A percentile compares a stretch with the other conserved stretches of the same genome.
These are phyloP conservation scores for Epinotia bilunana DNA, from an alignment of 2,888 invertebrate species.

Conservation along the genomic window DNA sequence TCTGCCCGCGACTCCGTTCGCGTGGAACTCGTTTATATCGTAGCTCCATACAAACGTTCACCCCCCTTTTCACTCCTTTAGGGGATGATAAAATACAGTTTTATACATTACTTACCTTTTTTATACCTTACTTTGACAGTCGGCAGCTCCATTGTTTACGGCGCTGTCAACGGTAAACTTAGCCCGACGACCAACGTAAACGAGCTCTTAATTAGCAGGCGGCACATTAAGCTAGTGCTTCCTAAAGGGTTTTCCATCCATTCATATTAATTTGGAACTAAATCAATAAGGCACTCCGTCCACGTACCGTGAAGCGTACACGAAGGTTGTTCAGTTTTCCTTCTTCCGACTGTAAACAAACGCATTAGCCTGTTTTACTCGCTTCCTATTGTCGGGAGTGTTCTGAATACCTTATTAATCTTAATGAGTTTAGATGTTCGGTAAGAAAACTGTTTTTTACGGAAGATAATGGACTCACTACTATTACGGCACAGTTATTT, in stretches of 20 bases:
- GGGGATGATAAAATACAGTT: no score
- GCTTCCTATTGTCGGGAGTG: slow-evolving; percentile 27
- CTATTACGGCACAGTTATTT: background rate
- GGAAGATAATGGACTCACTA: background rate
- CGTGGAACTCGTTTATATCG: no score
- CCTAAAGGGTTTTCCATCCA: slow-evolving; percentile 23
- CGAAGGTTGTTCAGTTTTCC: slow-evolving; percentile 33
- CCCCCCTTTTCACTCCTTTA: no score
- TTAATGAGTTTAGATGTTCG: slow-evolving; percentile 20
- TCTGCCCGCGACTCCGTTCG: no score
- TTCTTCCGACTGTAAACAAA: slow-evolving; percentile 30
- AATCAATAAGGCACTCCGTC: slow-evolving; percentile 15
- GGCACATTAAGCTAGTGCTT: background rate
- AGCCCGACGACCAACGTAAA: background rate
- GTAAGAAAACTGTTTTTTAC: background rate
- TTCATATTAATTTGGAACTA: slow-evolving; percentile 28
- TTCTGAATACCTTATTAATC: slow-evolving; percentile 35
- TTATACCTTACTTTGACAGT: background rate
- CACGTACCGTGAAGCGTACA: slow-evolving; percentile 18
- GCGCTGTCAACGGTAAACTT: background rate
- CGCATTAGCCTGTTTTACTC: slow-evolving; percentile 17
- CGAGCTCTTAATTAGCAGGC: background rate
- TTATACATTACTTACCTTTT: no score
- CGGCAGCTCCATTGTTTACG: background rate
- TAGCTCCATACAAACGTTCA: no score